These are phyloP conservation scores for Antheraea pernyi DNA, from an alignment of 1,140 invertebrate genomes.

Conservation along the genomic window DNA sequence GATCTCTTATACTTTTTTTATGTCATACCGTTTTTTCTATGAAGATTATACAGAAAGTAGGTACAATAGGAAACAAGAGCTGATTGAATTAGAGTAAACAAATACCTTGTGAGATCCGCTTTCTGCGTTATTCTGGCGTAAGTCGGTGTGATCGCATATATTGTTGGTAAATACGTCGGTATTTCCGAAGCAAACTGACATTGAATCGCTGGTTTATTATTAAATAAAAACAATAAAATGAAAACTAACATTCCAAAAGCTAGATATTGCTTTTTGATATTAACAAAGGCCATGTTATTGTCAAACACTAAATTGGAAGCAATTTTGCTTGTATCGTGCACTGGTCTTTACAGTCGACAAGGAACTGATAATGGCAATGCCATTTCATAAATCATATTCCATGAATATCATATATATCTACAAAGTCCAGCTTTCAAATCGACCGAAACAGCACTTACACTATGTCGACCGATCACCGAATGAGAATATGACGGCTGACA, in stretches of 20 bases:
- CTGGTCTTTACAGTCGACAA: background rate
- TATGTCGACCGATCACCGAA: no score
- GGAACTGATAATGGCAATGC: background rate
- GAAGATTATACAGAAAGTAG: no score
- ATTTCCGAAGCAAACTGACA: constrained; percentile 68
- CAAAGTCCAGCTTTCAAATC: no score
- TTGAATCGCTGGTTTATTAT: constrained; percentile 65
- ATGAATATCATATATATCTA: background rate
- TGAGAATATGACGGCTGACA: no score
- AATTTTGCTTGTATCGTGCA: background rate
- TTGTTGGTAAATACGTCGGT: constrained; percentile 79
- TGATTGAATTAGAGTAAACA: background rate
- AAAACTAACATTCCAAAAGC: constrained; percentile 71
- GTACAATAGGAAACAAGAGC: background rate
- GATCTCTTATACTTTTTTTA: no score
- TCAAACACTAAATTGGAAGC: constrained; percentile 17
- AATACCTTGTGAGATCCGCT: constrained; percentile 93
- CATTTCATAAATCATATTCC: background rate
- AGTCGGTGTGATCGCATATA: constrained; percentile 97
- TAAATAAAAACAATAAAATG: constrained; percentile 69
- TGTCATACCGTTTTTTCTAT: no score
- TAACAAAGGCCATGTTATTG: constrained; percentile 73
- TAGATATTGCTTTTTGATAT: constrained; percentile 72
- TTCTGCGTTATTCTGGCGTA: constrained; percentile 94
- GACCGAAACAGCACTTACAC: no score